phyloP scores from a whole-genome alignment of 2,797 vertebrate species.

The Coregonus suidteri region DNA sequence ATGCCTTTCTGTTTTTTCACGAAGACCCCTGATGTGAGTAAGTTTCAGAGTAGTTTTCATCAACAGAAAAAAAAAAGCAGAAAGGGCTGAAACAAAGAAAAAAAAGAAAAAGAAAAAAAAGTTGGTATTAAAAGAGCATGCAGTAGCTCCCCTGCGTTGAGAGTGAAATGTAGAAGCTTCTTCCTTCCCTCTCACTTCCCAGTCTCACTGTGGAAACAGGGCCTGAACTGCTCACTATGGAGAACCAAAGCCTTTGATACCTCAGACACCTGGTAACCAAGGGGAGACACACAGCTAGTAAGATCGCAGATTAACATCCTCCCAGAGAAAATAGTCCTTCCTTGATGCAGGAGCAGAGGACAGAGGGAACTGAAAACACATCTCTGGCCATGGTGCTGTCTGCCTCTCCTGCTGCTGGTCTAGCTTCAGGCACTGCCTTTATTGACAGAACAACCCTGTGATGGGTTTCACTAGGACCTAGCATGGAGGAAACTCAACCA shows the following conservation, averaged over 20 bases:
- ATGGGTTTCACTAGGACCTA: not conserved
- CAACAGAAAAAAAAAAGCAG: constrained; percentile 44
- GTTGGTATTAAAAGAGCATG: constrained; percentile 36
- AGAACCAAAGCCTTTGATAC: constrained; percentile 41
- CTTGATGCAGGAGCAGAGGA: not conserved
- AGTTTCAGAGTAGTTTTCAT: constrained; percentile 51
- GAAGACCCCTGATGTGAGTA: constrained; percentile 64
- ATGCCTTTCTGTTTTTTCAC: constrained; percentile 61
- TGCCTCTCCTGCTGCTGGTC: not conserved
- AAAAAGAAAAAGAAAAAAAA: constrained; percentile 57
- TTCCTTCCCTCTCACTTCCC: constrained; percentile 50
- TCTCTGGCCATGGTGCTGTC: not conserved
- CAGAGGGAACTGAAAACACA: not conserved
- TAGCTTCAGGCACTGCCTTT: constrained; percentile 4
- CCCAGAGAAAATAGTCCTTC: not conserved
- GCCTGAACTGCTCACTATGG: constrained; percentile 29
- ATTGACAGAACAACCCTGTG: not conserved
- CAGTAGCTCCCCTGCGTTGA: constrained; percentile 27
- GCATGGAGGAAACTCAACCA: not conserved
- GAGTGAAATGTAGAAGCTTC: constrained; percentile 54
- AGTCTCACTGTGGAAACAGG: constrained; percentile 37
- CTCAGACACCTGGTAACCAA: constrained; percentile 27
- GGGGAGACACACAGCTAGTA: constrained; percentile 12
- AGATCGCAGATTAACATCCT: not conserved
- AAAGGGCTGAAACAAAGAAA: constrained; percentile 44